phyloP scores from a whole-genome alignment of 2,113 vertebrate genomes.

The Thinocorus orbignyianus region DNA sequence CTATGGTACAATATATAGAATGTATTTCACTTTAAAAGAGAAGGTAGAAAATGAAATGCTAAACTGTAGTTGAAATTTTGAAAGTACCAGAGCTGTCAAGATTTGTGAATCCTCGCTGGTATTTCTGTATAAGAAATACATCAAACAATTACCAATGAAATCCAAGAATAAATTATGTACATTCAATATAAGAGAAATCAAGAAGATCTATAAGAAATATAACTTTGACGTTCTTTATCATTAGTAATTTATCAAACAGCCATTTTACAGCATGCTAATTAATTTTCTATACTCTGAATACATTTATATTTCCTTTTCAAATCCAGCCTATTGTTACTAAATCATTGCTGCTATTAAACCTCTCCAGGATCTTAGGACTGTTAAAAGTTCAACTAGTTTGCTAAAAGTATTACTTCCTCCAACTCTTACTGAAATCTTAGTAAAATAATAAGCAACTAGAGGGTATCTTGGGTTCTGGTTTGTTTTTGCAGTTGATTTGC shows the following conservation, averaged over 20 bases:
- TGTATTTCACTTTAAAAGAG: not conserved
- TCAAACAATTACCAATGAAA: not conserved
- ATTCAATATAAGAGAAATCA: not conserved
- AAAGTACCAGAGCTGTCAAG: not conserved
- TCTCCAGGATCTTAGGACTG: not conserved
- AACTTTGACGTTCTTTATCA: not conserved
- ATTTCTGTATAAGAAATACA: not conserved
- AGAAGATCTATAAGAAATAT: not conserved
- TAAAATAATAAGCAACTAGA: not conserved
- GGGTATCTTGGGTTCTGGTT: not conserved
- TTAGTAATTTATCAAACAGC: conserved; percentile 15
- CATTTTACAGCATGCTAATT: not conserved
- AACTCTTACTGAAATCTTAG: not conserved
- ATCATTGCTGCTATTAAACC: not conserved
- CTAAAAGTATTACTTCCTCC: not conserved
- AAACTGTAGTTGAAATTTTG: not conserved
- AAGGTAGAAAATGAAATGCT: not conserved
- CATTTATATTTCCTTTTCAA: conserved; percentile 27
- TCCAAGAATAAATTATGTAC: not conserved
- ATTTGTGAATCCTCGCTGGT: not conserved
- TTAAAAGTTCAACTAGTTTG: not conserved
- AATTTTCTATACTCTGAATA: not conserved
- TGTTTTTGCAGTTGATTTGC: not conserved
- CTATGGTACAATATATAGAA: not conserved
- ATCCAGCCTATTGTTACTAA: not conserved